Percentiles rank a stretch among this genome's conserved stretches.
phyloP scores from a whole-genome alignment of 2,797 vertebrate species.

The Sebastes itinus region DNA sequence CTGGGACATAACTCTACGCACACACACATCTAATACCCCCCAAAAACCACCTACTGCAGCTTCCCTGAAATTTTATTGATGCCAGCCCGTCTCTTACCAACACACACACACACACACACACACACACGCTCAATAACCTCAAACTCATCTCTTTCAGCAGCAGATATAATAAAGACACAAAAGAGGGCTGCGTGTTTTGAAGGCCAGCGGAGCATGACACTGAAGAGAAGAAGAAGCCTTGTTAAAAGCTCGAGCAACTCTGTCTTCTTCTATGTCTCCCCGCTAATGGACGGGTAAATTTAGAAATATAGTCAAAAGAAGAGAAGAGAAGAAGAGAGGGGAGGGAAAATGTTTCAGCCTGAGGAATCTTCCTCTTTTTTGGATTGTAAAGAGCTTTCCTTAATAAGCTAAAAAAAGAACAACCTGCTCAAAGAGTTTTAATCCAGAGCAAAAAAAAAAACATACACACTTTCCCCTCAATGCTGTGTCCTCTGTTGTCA shows the following conservation, averaged over 20 bases:
- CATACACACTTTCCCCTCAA: neutral
- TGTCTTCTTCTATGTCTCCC: slow-evolving; percentile 56
- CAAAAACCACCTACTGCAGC: slow-evolving; percentile 27
- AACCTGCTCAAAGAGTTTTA: slow-evolving; percentile 40
- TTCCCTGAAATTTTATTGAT: slow-evolving; percentile 18
- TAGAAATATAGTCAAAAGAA: slow-evolving; percentile 72
- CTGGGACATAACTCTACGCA: slow-evolving; percentile 37
- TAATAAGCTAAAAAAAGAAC: slow-evolving; percentile 44
- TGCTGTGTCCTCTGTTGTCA: neutral
- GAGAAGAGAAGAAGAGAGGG: slow-evolving; percentile 27
- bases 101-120: neutral
- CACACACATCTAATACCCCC: slow-evolving; percentile 6
- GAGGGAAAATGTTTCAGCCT: slow-evolving; percentile 51
- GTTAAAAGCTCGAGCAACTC: slow-evolving; percentile 71
- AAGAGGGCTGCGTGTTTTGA: slow-evolving; percentile 63
- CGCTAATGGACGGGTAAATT: slow-evolving; percentile 78
- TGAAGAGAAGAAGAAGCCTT: slow-evolving; percentile 62
- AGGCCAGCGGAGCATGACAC: slow-evolving; percentile 71
- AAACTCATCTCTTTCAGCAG: slow-evolving; percentile 58
- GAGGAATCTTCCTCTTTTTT: slow-evolving; percentile 47
- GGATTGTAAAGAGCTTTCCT: slow-evolving; percentile 55
- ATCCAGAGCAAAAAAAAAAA: slow-evolving; percentile 6
- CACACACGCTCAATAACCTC: slow-evolving; percentile 31
- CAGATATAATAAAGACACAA: slow-evolving; percentile 66
- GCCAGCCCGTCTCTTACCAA: neutral